Conservation (phyloP, 2,797 vertebrate species). For the Eulemur albifrons region DNA sequence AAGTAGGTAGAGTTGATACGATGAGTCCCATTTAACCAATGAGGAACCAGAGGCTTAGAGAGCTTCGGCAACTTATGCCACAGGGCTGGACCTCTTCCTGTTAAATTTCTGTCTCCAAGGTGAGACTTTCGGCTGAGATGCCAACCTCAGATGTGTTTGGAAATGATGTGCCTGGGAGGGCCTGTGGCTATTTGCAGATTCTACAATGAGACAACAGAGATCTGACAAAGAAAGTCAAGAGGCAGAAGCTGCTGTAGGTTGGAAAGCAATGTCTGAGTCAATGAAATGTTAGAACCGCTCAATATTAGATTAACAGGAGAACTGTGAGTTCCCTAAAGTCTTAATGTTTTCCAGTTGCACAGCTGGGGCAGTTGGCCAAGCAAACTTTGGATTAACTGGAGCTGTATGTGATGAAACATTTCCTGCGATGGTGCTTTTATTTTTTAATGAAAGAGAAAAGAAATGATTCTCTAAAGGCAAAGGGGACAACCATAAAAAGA, state of each 20-base stretch:
- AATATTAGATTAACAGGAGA: constrained; percentile 64
- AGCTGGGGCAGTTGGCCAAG: constrained; percentile 60
- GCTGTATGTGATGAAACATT: constrained; percentile 69
- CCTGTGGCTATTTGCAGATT: constrained; percentile 24
- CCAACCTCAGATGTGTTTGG: neutral
- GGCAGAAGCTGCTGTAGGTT: constrained; percentile 47
- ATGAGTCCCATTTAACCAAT: neutral
- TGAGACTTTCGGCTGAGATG: neutral
- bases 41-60: neutral
- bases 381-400: constrained; percentile 70
- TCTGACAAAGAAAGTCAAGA: constrained; percentile 19
- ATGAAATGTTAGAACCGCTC: constrained; percentile 71
- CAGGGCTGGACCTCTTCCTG: neutral
- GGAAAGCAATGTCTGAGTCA: constrained; percentile 60
- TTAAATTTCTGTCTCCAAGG: neutral
- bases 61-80: neutral
- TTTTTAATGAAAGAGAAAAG: constrained; percentile 55
- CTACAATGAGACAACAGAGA: constrained; percentile 48
- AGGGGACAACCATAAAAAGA: neutral
- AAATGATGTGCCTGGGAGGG: neutral
- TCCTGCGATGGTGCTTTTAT: constrained; percentile 10
- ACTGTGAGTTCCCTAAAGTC: constrained; percentile 59
- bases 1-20: neutral
- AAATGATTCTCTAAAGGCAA: constrained; percentile 56
- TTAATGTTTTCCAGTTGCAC: constrained; percentile 56